These are phyloP conservation scores for Sclerodermus sp. DNA, from an alignment of 2,888 invertebrate genomes.

Conservation along the genomic window DNA sequence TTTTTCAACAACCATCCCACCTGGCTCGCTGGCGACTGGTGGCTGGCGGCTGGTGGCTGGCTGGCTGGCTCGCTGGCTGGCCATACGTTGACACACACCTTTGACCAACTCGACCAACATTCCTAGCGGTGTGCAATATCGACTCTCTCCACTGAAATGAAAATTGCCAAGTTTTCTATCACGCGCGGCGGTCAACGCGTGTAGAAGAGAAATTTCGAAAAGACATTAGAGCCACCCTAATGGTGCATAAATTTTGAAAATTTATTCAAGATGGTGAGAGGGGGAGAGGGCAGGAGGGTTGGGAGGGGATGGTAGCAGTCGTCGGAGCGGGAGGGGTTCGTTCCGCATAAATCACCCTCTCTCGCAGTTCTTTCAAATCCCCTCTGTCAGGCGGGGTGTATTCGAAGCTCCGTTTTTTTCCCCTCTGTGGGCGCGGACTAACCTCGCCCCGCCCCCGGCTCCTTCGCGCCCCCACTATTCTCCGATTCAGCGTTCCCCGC, in stretches of 20 bases:
- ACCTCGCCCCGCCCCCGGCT: conserved; percentile 56
- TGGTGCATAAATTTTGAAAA: too few relatives aligned
- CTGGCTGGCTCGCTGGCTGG: too few relatives aligned
- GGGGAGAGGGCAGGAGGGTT: background rate
- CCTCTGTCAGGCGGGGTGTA: conserved; percentile 27
- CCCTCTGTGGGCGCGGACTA: conserved; percentile 60
- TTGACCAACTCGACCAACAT: too few relatives aligned
- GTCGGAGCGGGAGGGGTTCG: background rate
- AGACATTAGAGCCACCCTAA: too few relatives aligned
- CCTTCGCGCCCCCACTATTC: conserved; percentile 28
- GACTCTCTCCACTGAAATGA: too few relatives aligned
- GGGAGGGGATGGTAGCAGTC: background rate
- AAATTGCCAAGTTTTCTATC: too few relatives aligned
- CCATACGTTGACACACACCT: too few relatives aligned
- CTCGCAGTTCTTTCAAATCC: conserved; percentile 48
- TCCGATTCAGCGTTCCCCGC: conserved; percentile 28
- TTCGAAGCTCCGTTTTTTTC: conserved; percentile 58
- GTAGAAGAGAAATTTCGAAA: too few relatives aligned
- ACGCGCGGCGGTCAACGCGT: too few relatives aligned
- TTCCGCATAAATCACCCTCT: conserved; percentile 39
- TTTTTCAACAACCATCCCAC: conserved; percentile 18
- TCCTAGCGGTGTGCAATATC: too few relatives aligned
- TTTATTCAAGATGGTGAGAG: background rate
- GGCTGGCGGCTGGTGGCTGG: too few relatives aligned
- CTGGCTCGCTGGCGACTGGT: too few relatives aligned